These are phyloP conservation scores for Laterallus jamaicensis DNA, from an alignment of 2,113 vertebrate genomes.

Conservation along the genomic window DNA sequence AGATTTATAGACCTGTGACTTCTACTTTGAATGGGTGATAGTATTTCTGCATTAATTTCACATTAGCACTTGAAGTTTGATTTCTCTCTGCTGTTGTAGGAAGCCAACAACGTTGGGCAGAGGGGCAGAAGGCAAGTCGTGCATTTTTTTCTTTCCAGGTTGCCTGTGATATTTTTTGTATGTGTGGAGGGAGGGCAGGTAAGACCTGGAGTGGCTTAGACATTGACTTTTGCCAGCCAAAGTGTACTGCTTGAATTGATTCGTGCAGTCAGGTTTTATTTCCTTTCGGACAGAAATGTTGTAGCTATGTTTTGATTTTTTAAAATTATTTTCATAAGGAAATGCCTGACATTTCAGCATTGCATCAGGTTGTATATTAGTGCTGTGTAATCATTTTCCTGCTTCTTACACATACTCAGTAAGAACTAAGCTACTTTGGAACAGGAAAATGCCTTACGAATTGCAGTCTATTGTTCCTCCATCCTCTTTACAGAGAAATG, in stretches of 20 bases:
- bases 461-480: background rate
- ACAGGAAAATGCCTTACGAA: background rate
- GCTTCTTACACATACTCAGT: background rate
- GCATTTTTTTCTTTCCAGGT: background rate
- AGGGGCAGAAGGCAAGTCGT: background rate
- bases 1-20: constrained; percentile 8
- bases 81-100: background rate
- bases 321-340: background rate
- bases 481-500: background rate
- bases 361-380: background rate
- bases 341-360: background rate
- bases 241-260: background rate
- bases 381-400: background rate
- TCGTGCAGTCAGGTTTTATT: background rate
- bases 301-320: background rate
- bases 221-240: background rate
- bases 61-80: constrained; percentile 5
- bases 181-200: background rate
- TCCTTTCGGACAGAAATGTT: background rate
- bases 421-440: background rate
- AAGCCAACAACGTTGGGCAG: background rate
- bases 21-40: background rate
- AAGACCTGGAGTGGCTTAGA: background rate
- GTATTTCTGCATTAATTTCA: constrained; percentile 18
- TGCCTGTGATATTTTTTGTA: background rate